Base-by-base conservation (phyloP, 2,888 invertebrate genomes). In the Dolichomitus sp. region DNA sequence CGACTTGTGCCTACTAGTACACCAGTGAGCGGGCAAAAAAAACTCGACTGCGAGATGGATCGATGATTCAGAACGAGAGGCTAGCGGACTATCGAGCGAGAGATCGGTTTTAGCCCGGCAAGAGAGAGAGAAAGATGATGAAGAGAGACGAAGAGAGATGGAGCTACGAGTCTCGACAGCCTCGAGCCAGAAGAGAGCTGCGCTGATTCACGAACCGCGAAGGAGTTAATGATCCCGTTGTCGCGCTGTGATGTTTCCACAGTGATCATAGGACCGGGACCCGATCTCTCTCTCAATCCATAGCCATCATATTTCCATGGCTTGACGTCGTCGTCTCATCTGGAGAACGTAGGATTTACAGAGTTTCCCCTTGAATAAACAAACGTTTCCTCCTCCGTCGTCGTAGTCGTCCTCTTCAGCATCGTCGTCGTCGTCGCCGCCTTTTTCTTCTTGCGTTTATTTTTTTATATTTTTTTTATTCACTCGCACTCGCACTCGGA, bases 311-410 rank as follows among this genome's bases (percentile, higher is more conserved):
- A 40, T 14, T 40, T 76, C 42, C 54, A 14, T 48, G 19, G 66
- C 66, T 80, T 73, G 79, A 76, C 80, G 61, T 81, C 74, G 70
- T 57, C 78, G 83, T 63, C 42, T 83, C 70, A 79, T 80, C 83
- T 73, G 79, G 61, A 57, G 72, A 83, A 80, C 79, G 59, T 50
- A 79, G 75, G 75, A 66, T 83, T 83, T 68, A 76, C 82, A 65
- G 57, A 69, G 66, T 82, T 89, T 88, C 86, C 85, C 82, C 81
- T 84, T 84, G 84, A 87, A 85, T 88, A 86, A 89, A 88, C 87
- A 88, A 86, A 83, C 72, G 57, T 85, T 88, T 87, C 86, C 59
- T 59, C 33, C 59, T 87, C 84, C 74, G 81, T 65, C 81, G 69
- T 79, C 78, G 70, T 63, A n/a, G 68, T 61, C 30, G 50, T 50